phyloP scores from a whole-genome alignment of 2,113 vertebrate species.

The Geothlypis trichas region DNA sequence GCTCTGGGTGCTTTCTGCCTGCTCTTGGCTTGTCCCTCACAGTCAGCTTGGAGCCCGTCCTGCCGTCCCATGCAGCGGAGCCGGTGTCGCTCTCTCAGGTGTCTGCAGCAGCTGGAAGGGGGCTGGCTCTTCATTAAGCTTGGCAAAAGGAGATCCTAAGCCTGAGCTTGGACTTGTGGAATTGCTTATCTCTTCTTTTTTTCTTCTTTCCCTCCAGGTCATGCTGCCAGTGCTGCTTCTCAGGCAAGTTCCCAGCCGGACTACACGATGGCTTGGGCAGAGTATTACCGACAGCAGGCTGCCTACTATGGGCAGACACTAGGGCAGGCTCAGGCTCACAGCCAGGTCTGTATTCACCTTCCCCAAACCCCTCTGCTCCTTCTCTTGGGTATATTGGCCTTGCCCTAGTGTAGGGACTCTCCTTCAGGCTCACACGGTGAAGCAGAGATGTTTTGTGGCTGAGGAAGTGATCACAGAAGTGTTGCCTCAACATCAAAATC shows the following conservation, averaged over 20 bases:
- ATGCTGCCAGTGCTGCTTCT: slow-evolving; percentile 85
- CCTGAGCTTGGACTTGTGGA: neutral
- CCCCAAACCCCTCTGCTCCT: neutral
- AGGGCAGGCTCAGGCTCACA: slow-evolving; percentile 91
- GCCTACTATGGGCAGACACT: slow-evolving; percentile 93
- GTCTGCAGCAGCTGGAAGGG: neutral
- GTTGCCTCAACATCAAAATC: neutral
- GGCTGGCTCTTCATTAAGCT: neutral
- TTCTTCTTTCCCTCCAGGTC: slow-evolving; percentile 76
- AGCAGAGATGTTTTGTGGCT: neutral
- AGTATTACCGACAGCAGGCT: slow-evolving; percentile 96
- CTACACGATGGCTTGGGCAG: slow-evolving; percentile 95
- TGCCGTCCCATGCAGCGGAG: accelerated
- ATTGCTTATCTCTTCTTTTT: neutral
- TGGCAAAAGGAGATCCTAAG: neutral
- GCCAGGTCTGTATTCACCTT: slow-evolving; percentile 82
- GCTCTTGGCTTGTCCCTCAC: neutral
- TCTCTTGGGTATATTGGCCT: neutral
- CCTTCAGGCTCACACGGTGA: neutral
- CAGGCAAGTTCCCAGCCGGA: slow-evolving; percentile 93
- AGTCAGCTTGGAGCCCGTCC: neutral
- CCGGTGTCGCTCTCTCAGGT: neutral
- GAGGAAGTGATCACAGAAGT: neutral
- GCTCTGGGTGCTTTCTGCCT: neutral
- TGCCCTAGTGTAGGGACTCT: neutral